phyloP scores from a whole-genome alignment of 2,797 vertebrate genomes.

The Melanotaenia parkinsoni region DNA sequence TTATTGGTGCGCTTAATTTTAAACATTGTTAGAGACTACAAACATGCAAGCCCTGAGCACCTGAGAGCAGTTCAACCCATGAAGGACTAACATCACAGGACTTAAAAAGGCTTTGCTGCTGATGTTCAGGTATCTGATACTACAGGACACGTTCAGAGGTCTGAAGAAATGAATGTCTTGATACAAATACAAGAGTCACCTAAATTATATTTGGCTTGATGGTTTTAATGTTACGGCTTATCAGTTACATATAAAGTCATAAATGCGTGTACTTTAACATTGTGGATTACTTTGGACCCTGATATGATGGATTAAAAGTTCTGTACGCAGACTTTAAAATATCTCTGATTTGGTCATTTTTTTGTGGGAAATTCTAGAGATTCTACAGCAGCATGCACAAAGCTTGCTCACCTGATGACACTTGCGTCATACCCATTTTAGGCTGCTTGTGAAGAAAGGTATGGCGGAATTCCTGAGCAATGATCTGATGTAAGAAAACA shows the following conservation, averaged over 20 bases:
- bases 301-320: neutral
- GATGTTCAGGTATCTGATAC: neutral
- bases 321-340: neutral
- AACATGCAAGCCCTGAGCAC: neutral
- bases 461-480: constrained; percentile 95
- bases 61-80: neutral
- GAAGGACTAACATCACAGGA: neutral
- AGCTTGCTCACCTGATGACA: constrained; percentile 76
- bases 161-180: no score
- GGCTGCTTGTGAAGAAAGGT: constrained; percentile 84
- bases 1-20: neutral
- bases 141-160: no score
- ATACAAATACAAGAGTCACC: no score
- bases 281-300: neutral
- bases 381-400: neutral
- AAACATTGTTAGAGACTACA: neutral
- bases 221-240: no score
- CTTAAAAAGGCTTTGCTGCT: neutral
- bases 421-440: constrained; percentile 81
- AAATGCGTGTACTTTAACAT: neutral
- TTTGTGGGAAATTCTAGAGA: neutral
- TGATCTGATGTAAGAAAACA: constrained; percentile 83
- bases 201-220: no score
- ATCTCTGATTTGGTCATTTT: neutral
- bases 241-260: no score